Evolutionary conservation across 2,888 invertebrate genomes (phyloP).

Genomic region (Crocallis elinguaria): DNA sequence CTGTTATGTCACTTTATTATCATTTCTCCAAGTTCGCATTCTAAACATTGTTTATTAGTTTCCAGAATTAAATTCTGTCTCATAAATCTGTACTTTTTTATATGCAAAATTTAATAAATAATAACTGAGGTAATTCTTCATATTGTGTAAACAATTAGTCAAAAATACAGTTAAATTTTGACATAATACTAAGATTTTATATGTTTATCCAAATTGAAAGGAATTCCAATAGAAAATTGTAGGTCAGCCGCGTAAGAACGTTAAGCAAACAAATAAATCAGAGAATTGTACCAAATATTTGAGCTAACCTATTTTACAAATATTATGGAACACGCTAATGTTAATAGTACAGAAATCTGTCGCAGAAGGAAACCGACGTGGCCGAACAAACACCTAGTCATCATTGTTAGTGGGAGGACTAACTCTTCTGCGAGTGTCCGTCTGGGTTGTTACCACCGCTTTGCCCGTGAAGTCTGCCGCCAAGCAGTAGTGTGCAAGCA

Average conservation of each 20-base stretch:
- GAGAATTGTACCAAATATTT: constrained; percentile 10
- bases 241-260: constrained; percentile 5
- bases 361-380: not conserved
- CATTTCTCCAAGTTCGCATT: too few species aligned
- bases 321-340: not conserved
- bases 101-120: too few species aligned
- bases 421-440: too few species aligned
- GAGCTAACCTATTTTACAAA: constrained; percentile 14
- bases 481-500: too few species aligned
- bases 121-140: too few species aligned
- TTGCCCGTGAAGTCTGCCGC: too few species aligned
- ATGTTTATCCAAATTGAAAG: constrained; percentile 1
- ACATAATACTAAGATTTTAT: not conserved
- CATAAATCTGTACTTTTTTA: too few species aligned
- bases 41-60: too few species aligned
- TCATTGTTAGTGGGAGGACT: too few species aligned
- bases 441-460: too few species aligned
- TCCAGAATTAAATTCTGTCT: too few species aligned
- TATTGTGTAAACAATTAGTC: not conserved
- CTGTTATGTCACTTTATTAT: too few species aligned
- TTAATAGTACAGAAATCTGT: not conserved
- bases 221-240: constrained; percentile 14
- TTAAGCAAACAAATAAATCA: constrained; percentile 17
- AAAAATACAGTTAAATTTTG: not conserved
- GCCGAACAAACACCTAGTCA: not conserved